These are phyloP conservation scores for Podiceps cristatus DNA, from an alignment of 2,113 vertebrate genomes.

Conservation along the genomic window DNA sequence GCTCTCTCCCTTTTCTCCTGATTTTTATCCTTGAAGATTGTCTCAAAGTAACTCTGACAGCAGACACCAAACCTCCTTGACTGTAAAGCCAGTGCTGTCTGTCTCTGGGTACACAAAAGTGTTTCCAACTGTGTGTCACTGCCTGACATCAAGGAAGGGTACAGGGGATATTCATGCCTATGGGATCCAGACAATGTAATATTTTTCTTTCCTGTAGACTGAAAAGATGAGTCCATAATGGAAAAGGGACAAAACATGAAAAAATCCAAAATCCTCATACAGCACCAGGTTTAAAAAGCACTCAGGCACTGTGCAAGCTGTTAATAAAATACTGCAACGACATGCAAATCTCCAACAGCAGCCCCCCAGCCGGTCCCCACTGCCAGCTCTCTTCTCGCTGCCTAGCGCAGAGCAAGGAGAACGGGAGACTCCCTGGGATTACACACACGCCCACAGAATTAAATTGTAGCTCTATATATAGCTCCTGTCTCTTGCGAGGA, in stretches of 20 bases:
- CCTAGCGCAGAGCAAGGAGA: background rate
- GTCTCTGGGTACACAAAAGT: background rate
- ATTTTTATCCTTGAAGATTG: background rate
- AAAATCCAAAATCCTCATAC: background rate
- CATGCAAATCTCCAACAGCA: background rate
- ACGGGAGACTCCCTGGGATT: background rate
- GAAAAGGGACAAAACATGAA: background rate
- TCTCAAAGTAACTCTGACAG: background rate
- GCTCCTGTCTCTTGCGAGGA: background rate
- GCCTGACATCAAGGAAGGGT: background rate
- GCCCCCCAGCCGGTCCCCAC: background rate
- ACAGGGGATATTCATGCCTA: background rate
- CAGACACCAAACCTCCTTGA: background rate
- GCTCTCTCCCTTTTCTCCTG: background rate
- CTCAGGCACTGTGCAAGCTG: background rate
- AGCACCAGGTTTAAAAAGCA: background rate
- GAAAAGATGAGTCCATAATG: background rate
- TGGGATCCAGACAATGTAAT: background rate
- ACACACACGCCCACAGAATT: background rate
- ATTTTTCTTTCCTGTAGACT: background rate
- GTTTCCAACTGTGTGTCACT: background rate
- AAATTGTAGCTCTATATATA: constrained; percentile 14
- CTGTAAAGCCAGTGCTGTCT: background rate
- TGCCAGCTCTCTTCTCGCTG: background rate
- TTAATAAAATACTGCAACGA: background rate